Evolutionary conservation across 2,888 invertebrate species (phyloP).

Genomic region (Conistra vaccinii): DNA sequence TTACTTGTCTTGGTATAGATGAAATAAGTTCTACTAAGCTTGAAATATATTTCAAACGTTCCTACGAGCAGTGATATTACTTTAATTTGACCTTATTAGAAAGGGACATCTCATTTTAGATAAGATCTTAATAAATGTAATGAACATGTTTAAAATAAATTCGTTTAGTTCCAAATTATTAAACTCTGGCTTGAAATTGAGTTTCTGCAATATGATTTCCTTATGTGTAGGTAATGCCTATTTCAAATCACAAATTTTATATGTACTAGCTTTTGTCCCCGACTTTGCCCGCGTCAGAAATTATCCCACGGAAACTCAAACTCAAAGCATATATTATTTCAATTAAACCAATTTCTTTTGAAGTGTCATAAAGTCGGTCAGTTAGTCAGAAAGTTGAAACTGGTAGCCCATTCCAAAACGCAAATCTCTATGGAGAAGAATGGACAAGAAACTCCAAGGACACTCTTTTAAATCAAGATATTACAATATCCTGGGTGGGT

Average conservation of each 20-base stretch:
- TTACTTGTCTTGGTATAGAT: not conserved
- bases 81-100: conserved; percentile 38
- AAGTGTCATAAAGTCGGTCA: too few species aligned
- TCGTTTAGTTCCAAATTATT: conserved; percentile 24
- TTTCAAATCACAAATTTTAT: not conserved
- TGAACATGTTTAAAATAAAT: conserved; percentile 34
- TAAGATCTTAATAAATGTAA: conserved; percentile 31
- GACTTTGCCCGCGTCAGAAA: not conserved
- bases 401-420: too few species aligned
- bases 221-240: not conserved
- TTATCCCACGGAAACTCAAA: too few species aligned
- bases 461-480: too few species aligned
- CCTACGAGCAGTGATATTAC: not conserved
- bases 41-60: not conserved
- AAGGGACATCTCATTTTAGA: conserved; percentile 26
- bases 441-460: too few species aligned
- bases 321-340: too few species aligned
- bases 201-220: conserved; percentile 13
- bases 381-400: too few species aligned
- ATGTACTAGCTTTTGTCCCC: not conserved
- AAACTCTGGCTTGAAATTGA: conserved; percentile 7
- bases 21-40: not conserved
- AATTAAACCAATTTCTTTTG: too few species aligned
- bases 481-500: too few species aligned
- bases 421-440: too few species aligned